A percentile compares a stretch with the other conserved stretches of the same genome.
Evolutionary conservation across 2,888 invertebrate genomes (phyloP).

Genomic region (Syrista parreyssii): DNA sequence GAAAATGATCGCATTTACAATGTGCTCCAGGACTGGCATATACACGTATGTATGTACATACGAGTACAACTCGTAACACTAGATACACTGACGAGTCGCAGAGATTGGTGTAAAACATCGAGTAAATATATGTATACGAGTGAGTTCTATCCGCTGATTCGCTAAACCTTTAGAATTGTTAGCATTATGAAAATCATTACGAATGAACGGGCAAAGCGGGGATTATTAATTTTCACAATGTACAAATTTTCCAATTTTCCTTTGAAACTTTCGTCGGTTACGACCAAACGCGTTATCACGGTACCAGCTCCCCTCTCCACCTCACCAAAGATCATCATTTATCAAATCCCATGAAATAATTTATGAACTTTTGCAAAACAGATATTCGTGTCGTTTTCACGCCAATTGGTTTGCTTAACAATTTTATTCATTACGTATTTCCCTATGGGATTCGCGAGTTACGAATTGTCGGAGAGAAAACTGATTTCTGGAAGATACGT

Average conservation of each 20-base stretch:
- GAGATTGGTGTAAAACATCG: not conserved
- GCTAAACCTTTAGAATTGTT: not conserved
- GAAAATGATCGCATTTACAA: conserved; percentile 18
- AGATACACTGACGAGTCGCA: not conserved
- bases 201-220: not conserved
- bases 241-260: not conserved
- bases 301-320: not conserved
- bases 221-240: not conserved
- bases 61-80: not conserved
- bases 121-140: not conserved
- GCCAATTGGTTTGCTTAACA: not conserved
- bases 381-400: not conserved
- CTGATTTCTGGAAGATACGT: not conserved
- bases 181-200: not conserved
- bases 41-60: not conserved
- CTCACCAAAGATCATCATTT: not conserved
- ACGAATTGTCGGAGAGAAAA: not conserved
- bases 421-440: not conserved
- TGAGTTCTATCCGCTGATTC: not conserved
- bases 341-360: not conserved
- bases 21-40: conserved; percentile 1
- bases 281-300: not conserved
- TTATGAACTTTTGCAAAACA: not conserved
- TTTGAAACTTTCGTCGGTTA: not conserved
- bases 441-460: not conserved